Conservation (phyloP, 2,797 vertebrate genomes). For the Hyperoplus lanceolatus region DNA sequence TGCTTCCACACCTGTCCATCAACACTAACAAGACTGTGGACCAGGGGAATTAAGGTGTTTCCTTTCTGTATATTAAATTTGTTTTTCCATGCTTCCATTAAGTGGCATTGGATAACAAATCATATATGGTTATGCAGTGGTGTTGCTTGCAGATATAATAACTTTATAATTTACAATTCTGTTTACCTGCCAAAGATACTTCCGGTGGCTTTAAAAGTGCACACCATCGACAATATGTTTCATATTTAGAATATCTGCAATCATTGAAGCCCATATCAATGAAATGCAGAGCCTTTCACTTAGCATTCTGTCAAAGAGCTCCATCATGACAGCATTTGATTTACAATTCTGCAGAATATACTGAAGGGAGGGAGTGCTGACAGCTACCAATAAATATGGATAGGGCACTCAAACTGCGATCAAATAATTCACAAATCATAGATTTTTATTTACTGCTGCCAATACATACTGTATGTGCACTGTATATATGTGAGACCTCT, state of each 20-base stretch:
- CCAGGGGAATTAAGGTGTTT: background rate
- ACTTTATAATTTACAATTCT: background rate
- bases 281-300: slow-evolving; percentile 53
- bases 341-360: slow-evolving; percentile 63
- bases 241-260: slow-evolving; percentile 38
- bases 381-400: slow-evolving; percentile 75
- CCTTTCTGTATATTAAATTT: background rate
- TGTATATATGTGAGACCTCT: slow-evolving; percentile 30
- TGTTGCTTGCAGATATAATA: background rate
- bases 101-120: no score
- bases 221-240: background rate
- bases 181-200: background rate
- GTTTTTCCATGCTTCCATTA: background rate
- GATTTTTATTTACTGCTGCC: slow-evolving; percentile 60
- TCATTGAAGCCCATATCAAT: slow-evolving; percentile 36
- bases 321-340: slow-evolving; percentile 58
- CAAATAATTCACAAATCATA: slow-evolving; percentile 73
- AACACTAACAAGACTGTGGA: background rate
- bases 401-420: slow-evolving; percentile 68
- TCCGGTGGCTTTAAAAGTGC: background rate
- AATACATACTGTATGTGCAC: slow-evolving; percentile 31
- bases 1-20: background rate
- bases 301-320: slow-evolving; percentile 68
- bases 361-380: slow-evolving; percentile 54
- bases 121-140: no score